Percentiles rank a stretch among this genome's conserved stretches.
phyloP scores from a whole-genome alignment of 2,888 invertebrate genomes.

The Tridacna gigas region DNA sequence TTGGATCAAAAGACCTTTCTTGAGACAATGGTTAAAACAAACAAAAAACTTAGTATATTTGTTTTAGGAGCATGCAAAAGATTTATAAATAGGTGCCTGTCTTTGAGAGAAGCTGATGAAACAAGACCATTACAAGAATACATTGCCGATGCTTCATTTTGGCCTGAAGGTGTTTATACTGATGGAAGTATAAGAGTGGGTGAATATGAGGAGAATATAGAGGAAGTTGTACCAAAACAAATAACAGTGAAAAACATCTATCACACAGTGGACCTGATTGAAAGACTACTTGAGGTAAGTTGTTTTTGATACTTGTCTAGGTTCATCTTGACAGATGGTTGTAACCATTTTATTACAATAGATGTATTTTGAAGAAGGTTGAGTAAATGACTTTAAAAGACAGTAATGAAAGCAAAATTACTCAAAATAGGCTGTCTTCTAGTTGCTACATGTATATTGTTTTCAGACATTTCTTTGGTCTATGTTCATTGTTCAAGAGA shows the following conservation, averaged over 20 bases:
- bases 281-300: conserved; percentile 38
- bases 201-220: conserved; percentile 27
- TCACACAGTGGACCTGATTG: conserved; percentile 38
- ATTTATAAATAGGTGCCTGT: conserved; percentile 65
- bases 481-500: too few species aligned
- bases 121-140: conserved; percentile 50
- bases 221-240: conserved; percentile 42
- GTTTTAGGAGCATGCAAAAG: conserved; percentile 53
- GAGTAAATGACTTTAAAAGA: too few species aligned
- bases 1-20: conserved; percentile 41
- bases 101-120: conserved; percentile 37
- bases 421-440: too few species aligned
- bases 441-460: too few species aligned
- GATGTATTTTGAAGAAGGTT: too few species aligned
- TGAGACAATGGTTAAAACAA: conserved; percentile 13
- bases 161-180: conserved; percentile 47
- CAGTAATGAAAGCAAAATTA: too few species aligned
- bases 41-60: conserved; percentile 38
- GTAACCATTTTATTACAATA: too few species aligned
- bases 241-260: conserved; percentile 49
- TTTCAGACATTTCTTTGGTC: too few species aligned
- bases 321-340: too few species aligned
- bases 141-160: conserved; percentile 59
- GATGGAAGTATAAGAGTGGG: conserved; percentile 36
- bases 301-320: background rate